Conservation (phyloP, 2,113 vertebrate genomes). For the Hiodon alosoides region DNA sequence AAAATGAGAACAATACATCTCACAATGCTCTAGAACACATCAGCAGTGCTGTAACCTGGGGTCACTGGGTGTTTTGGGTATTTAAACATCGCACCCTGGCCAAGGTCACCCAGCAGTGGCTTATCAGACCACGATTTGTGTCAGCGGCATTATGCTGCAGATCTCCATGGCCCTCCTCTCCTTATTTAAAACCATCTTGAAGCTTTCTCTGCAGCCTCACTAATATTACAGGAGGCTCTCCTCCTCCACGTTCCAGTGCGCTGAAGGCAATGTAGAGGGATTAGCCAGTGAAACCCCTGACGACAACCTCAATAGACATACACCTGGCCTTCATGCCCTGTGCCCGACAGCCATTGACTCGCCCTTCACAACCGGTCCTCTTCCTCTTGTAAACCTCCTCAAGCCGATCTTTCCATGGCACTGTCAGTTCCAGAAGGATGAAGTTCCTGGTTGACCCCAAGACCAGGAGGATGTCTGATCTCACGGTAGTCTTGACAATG, state of each 20-base stretch:
- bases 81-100: too few relatives aligned
- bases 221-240: background rate
- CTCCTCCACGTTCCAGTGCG: background rate
- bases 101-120: too few relatives aligned
- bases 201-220: background rate
- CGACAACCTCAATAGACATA: background rate
- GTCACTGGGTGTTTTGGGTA: too few relatives aligned
- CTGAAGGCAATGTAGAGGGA: background rate
- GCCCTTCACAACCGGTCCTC: background rate
- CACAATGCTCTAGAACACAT: too few relatives aligned
- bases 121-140: too few relatives aligned
- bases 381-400: background rate
- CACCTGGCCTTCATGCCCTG: background rate
- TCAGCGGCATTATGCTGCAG: too few relatives aligned
- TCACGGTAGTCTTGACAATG: background rate
- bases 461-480: constrained; percentile 10
- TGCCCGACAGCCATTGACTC: background rate
- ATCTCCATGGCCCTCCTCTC: background rate
- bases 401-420: background rate
- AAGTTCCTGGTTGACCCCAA: background rate
- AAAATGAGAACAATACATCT: too few relatives aligned
- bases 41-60: too few relatives aligned
- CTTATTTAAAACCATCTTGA: background rate
- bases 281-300: background rate
- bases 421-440: background rate